Base-by-base conservation (phyloP, 2,797 vertebrate species). In the Pseudomugil tenellus region DNA sequence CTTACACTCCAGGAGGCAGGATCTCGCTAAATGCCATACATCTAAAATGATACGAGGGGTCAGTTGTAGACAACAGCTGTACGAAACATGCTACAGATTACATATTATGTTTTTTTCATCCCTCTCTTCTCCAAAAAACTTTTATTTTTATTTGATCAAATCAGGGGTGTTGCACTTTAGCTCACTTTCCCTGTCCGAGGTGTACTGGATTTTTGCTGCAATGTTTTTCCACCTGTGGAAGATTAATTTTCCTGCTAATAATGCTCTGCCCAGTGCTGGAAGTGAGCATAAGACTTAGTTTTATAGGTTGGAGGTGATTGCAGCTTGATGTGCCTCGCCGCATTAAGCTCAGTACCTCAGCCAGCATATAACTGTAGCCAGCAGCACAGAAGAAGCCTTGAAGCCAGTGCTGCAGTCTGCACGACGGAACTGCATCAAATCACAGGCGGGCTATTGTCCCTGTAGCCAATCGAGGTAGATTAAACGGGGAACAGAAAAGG, bases 391-490 rank as follows among this genome's bases (percentile, higher is more conserved):
- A 70, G 79, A 72, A 81, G 70, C 71, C 79, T 80, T 58, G 73
- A 83, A 90, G 83, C 81, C 82, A 77, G 71, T 81, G 79, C 87
- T 86, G 90, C 89, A 91, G 89, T 92, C 79, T 86, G 76, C 77
- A 77, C 63, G 63, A 82, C 78, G 77, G 67, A 81, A 86, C 89
- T 81, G 87, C 84, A 88, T 82, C 85, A 82, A 84, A 89, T 86
- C 83, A 84, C 80, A 83, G 74, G 59, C 72, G 37, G 28, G 73
- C 85, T 84, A 63, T 85, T 81, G 85, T 90, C 75, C 79, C 76
- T 65, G 77, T 62, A 81, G 77, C 79, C 67, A 77, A 64, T 77
- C 11, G 58, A 56, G n/a, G 64, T 21, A 72, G 34, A 41, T 3
- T 54, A 19, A 49, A 39, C 76, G 55, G 31, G 37, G 53, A 63